Evolutionary conservation across 2,797 vertebrate species (phyloP).

Genomic region (Parauchenoglanis ngamensis): DNA sequence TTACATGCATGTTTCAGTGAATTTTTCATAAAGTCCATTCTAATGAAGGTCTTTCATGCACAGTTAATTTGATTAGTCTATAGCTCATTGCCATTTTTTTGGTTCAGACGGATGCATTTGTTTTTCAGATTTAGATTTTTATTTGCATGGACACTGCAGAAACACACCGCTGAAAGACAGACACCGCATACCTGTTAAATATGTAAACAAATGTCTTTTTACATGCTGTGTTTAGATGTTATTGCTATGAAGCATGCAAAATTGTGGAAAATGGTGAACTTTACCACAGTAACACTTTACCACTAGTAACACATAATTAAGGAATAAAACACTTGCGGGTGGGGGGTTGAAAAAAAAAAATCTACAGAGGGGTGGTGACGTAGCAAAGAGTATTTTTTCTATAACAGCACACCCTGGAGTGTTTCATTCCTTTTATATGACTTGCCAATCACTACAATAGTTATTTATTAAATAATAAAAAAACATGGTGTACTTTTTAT

Average conservation of each 20-base stretch:
- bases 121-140: not conserved
- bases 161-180: not conserved
- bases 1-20: slow-evolving; percentile 1
- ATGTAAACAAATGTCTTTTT: not conserved
- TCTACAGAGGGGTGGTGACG: not conserved
- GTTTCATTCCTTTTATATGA: not conserved
- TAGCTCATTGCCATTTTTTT: not conserved
- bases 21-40: not conserved
- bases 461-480: not conserved
- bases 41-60: not conserved
- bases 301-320: not conserved
- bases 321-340: not conserved
- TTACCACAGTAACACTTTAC: not conserved
- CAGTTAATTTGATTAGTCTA: not conserved
- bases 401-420: not conserved
- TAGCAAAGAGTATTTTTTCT: not conserved
- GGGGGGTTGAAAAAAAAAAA: not conserved
- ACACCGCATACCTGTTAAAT: not conserved
- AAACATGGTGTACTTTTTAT: not conserved
- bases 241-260: not conserved
- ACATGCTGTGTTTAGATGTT: not conserved
- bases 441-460: not conserved
- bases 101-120: not conserved
- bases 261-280: not conserved
- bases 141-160: no score